phyloP scores from a whole-genome alignment of 2,113 vertebrate species.

The Nematolebias whitei region DNA sequence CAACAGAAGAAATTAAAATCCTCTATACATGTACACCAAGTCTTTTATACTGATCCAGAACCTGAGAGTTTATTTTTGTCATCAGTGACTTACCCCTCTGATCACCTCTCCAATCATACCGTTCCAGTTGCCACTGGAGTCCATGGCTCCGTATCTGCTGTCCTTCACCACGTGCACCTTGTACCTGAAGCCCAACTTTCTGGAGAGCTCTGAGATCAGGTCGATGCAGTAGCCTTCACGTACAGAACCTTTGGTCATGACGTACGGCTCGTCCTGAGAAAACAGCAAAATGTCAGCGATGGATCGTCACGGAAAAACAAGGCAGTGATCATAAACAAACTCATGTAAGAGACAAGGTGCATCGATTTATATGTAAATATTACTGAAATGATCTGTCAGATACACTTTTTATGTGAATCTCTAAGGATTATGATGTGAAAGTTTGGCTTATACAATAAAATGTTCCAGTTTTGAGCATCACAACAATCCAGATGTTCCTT shows the following conservation, averaged over 20 bases:
- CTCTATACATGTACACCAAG: too few relatives aligned
- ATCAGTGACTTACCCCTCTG: conserved; percentile 73
- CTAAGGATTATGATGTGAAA: too few relatives aligned
- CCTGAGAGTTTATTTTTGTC: too few relatives aligned
- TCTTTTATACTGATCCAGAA: too few relatives aligned
- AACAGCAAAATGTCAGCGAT: neutral
- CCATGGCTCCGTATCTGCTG: conserved; percentile 72
- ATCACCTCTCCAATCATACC: conserved; percentile 88
- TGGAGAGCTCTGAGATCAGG: conserved; percentile 78
- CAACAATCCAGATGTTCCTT: too few relatives aligned
- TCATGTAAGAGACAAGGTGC: neutral
- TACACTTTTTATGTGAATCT: too few relatives aligned
- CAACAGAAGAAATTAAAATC: too few relatives aligned
- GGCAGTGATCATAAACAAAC: neutral
- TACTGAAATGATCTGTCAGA: too few relatives aligned
- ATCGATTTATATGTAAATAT: too few relatives aligned
- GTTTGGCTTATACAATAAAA: too few relatives aligned
- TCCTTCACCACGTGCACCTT: conserved; percentile 84
- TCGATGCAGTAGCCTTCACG: conserved; percentile 89
- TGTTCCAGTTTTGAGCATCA: too few relatives aligned
- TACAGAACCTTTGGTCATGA: conserved; percentile 75
- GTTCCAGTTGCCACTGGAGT: conserved; percentile 79
- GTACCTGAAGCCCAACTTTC: conserved; percentile 82
- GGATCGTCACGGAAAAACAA: too few relatives aligned
- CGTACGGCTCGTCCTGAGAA: conserved; percentile 84